A percentile compares a stretch with the other conserved stretches of the same genome.
Conservation (phyloP, 2,888 invertebrate species). For the Polymixis lichenea region DNA sequence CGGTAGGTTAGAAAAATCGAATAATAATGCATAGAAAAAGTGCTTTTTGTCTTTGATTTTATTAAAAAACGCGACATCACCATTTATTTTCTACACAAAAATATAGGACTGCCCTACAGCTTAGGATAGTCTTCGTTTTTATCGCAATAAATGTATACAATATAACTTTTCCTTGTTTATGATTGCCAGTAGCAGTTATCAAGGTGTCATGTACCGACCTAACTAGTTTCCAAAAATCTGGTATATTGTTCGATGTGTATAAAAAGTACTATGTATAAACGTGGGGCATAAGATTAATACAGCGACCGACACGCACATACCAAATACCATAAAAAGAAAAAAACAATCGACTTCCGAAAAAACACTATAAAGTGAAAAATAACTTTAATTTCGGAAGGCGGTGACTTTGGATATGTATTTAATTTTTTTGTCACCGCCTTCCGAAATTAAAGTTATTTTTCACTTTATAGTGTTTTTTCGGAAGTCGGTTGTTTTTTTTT, state of each 20-base stretch:
- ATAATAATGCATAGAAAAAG: background rate
- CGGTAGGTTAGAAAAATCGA: background rate
- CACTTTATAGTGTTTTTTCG: no score
- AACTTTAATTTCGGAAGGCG: no score
- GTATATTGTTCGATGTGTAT: background rate
- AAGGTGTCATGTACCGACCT: background rate
- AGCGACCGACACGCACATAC: background rate
- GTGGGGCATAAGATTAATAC: background rate
- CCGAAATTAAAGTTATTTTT: no score
- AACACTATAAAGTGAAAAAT: no score
- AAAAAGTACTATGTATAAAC: constrained; percentile 6
- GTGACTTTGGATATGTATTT: no score
- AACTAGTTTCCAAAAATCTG: constrained; percentile 10
- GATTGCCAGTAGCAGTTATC: background rate
- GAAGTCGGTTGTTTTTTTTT: no score
- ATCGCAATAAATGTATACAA: background rate
- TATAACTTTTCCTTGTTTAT: background rate
- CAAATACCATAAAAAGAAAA: background rate
- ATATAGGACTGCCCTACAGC: background rate
- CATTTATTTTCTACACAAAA: background rate
- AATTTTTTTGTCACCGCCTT: no score
- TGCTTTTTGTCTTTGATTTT: background rate
- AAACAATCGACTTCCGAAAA: no score
- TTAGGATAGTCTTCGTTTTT: background rate
- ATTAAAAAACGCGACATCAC: background rate